phyloP scores from a whole-genome alignment of 2,797 vertebrate genomes.

The Schizopygopsis malacanthus region DNA sequence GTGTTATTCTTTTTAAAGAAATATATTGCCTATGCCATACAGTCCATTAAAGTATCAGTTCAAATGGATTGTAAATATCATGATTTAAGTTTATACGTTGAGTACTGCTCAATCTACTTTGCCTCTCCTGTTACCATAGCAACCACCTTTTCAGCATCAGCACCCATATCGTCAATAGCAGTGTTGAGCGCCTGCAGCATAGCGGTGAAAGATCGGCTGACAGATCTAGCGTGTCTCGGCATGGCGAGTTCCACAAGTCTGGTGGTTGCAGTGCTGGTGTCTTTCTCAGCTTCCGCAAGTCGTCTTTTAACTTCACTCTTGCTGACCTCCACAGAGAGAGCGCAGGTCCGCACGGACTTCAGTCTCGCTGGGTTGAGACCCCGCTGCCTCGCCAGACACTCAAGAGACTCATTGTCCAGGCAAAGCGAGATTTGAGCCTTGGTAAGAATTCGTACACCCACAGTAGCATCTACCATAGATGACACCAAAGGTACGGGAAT shows the following conservation, averaged over 20 bases:
- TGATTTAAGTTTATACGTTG: neutral
- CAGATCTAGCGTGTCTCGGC: constrained; percentile 70
- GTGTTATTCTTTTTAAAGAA: neutral
- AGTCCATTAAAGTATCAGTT: neutral
- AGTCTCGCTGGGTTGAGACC: constrained; percentile 59
- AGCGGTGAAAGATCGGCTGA: constrained; percentile 72
- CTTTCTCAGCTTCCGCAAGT: constrained; percentile 70
- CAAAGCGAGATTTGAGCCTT: constrained; percentile 75
- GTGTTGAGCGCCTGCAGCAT: constrained; percentile 75
- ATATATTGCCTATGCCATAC: neutral
- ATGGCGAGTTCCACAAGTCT: constrained; percentile 75
- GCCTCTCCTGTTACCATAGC: constrained; percentile 56
- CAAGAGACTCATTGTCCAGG: constrained; percentile 72
- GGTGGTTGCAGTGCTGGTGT: constrained; percentile 59
- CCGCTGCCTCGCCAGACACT: constrained; percentile 67
- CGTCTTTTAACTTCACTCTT: constrained; percentile 74
- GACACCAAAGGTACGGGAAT: constrained; percentile 78
- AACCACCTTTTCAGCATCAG: constrained; percentile 73
- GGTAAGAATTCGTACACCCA: constrained; percentile 72
- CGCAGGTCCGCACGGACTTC: constrained; percentile 69
- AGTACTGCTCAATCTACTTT: constrained; percentile 54
- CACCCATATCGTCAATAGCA: constrained; percentile 76
- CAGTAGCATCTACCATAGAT: constrained; percentile 75
- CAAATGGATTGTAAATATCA: neutral
- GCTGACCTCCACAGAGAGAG: constrained; percentile 72